Evolutionary conservation across 2,888 invertebrate species (phyloP), one percentile per base, ranked within the genome.

Genomic region (Nycteola revayana): DNA sequence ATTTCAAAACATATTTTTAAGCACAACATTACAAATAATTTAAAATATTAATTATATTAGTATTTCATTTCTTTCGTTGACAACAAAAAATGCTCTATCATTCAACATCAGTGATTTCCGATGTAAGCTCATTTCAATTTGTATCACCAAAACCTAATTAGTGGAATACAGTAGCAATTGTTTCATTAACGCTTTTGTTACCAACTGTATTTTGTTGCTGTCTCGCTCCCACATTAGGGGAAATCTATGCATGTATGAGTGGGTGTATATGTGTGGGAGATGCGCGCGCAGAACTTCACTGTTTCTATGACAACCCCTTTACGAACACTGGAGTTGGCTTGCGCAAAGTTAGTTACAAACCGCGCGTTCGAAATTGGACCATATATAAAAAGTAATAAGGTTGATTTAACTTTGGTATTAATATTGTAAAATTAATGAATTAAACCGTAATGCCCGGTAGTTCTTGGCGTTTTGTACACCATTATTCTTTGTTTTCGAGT

Each of bases 261-360:
- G 49, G 2, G 42, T 45, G 35, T 46, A 34, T 31, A 9, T 63
- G 76, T 77, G 75, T 75, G 68, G 36, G 74, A 63, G 69, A 73
- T 86, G 87, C 86, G 88, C 87, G 87, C 88, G 87, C 87, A 85
- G 54, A 70, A 75, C 70, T 79, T 78, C 75, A 72, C 68, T 77
- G 88, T 87, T 87, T 84, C 88, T 87, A 88, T 88, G 87, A 85
- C 88, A 88, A 88, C 86, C 85, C 83, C 82, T 77, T 82, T 68
- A 78, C 72, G 70, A 77, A 85, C 77, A 86, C 80, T 75, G 71
- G 69, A 73, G 72, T 71, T 73, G 67, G 74, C 75, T 79, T 75
- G 77, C 76, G 81, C 82, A 47, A 57, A 58, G 56, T 60, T 61
- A 52, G 66, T 60, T 63, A 65, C 46, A 28, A 27, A 7, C 10